phyloP scores from a whole-genome alignment of 2,888 invertebrate genomes.

The Sminthurides aquaticus region DNA sequence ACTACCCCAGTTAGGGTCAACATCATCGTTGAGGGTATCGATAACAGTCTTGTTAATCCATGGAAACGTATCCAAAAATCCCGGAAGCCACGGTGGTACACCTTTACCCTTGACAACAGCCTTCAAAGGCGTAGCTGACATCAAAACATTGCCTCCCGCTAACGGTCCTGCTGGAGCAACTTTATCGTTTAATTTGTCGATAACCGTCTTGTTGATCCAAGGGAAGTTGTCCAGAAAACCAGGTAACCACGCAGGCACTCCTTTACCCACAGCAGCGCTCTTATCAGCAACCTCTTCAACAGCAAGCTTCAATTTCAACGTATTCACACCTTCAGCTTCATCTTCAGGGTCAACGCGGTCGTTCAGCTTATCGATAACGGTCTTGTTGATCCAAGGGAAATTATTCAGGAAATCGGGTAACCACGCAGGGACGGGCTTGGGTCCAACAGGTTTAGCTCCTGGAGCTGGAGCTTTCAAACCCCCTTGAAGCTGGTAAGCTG shows the following conservation, averaged over 20 bases:
- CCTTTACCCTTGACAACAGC: neutral
- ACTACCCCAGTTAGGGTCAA: neutral
- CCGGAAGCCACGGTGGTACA: constrained; percentile 1
- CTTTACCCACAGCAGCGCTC: neutral
- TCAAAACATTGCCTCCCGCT: no score
- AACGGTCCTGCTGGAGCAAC: neutral
- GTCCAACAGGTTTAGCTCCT: neutral
- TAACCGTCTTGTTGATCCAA: neutral
- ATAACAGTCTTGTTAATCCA: constrained; percentile 4
- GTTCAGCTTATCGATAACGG: neutral
- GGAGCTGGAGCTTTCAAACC: neutral
- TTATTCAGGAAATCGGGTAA: neutral
- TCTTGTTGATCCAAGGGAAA: constrained; percentile 1
- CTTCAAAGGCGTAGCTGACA: neutral
- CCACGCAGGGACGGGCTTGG: neutral
- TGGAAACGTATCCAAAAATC: neutral
- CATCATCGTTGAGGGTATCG: neutral
- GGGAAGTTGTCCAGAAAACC: neutral
- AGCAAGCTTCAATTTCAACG: neutral
- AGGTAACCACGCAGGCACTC: neutral
- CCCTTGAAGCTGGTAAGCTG: neutral
- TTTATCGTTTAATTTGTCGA: neutral
- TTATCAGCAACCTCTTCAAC: neutral
- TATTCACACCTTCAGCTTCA: neutral
- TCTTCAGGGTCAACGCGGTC: neutral